These are phyloP conservation scores for Trichonephila clavata DNA, from an alignment of 1,140 invertebrate species.

Conservation along the genomic window DNA sequence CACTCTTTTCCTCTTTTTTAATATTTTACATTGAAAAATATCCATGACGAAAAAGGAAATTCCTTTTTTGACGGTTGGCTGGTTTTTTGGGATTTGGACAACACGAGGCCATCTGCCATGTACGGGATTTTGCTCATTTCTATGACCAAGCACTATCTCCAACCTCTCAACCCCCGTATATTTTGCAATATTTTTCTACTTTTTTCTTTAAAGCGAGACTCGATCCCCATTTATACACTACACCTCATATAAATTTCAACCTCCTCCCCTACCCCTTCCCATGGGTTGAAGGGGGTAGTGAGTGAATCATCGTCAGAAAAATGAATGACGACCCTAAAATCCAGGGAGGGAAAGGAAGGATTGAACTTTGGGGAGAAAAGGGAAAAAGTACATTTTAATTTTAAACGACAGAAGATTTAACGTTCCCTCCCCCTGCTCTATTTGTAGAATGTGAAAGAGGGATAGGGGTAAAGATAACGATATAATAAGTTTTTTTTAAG, in stretches of 20 bases:
- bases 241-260: constrained; percentile 67
- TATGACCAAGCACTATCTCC: neutral
- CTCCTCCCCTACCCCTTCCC: constrained; percentile 16
- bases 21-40: neutral
- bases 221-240: constrained; percentile 62
- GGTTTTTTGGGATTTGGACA: constrained; percentile 19
- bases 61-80: constrained; percentile 1
- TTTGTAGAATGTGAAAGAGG: constrained; percentile 65
- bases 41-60: constrained; percentile 1
- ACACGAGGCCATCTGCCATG: constrained; percentile 47
- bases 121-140: constrained; percentile 48
- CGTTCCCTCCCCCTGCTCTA: constrained; percentile 36
- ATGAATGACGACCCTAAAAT: constrained; percentile 71
- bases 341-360: constrained; percentile 39
- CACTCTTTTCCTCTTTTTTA: neutral
- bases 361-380: constrained; percentile 66
- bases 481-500: constrained; percentile 67
- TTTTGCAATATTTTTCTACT: neutral
- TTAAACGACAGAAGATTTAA: constrained; percentile 74
- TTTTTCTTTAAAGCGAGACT: neutral
- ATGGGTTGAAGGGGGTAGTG: constrained; percentile 46
- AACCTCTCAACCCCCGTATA: constrained; percentile 8
- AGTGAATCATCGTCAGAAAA: constrained; percentile 74
- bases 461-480: constrained; percentile 71
- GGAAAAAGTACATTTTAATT: constrained; percentile 68